Percentiles rank a stretch among this genome's conserved stretches.
Evolutionary conservation across 2,113 vertebrate species (phyloP).

Genomic region (Camelus dromedarius): DNA sequence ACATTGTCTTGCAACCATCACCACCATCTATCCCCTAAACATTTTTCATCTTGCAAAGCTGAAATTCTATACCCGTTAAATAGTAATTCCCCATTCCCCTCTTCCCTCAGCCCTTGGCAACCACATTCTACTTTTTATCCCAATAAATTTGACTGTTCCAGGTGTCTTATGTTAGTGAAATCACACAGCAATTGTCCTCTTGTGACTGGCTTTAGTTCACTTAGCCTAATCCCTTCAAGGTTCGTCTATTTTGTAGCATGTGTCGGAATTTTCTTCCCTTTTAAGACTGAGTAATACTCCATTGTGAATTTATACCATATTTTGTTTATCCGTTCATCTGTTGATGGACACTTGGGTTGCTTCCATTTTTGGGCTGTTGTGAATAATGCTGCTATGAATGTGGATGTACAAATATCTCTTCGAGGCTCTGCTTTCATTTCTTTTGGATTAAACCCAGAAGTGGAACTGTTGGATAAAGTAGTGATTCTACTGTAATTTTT

Average conservation of each 20-base stretch:
- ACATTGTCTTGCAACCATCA: neutral
- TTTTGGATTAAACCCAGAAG: neutral
- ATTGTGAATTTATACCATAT: neutral
- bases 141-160: neutral
- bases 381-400: neutral
- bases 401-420: neutral
- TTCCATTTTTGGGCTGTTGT: neutral
- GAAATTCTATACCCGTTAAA: neutral
- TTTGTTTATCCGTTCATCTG: neutral
- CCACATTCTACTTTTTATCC: neutral
- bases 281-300: neutral
- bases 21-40: neutral
- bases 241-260: neutral
- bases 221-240: slow-evolving; percentile 12
- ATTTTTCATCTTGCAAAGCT: neutral
- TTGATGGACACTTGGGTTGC: neutral
- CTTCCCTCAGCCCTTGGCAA: neutral
- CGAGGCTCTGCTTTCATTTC: neutral
- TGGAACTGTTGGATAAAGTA: neutral
- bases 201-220: slow-evolving; percentile 47
- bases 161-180: neutral
- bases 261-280: slow-evolving; percentile 22
- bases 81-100: neutral
- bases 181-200: neutral
- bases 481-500: slow-evolving; percentile 36